Conservation (phyloP, 2,113 vertebrate species). For the human region GRCh38 chr16:83815501-83816000, state of each 20-base stretch:
- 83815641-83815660: neutral
- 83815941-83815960: neutral
- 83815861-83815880: neutral
- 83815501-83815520: neutral
- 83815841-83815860: too few relatives aligned
- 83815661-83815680: rapidly evolving
- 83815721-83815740: rapidly evolving
- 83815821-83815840: too few relatives aligned
- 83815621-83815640: neutral
- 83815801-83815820: too few relatives aligned
- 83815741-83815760: rapidly evolving
- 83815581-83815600: neutral
- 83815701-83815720: neutral
- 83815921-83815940: neutral
- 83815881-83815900: neutral
- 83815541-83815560: neutral
- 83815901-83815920: neutral
- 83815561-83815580: neutral
- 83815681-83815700: neutral
- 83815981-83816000: neutral
- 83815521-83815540: neutral
- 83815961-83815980: neutral
- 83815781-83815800: neutral
- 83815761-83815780: rapidly evolving
- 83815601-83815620: neutral